Evolutionary conservation across 2,888 invertebrate genomes (phyloP), one percentile per base, ranked within the genome.

Genomic region (Alcis repandata): DNA sequence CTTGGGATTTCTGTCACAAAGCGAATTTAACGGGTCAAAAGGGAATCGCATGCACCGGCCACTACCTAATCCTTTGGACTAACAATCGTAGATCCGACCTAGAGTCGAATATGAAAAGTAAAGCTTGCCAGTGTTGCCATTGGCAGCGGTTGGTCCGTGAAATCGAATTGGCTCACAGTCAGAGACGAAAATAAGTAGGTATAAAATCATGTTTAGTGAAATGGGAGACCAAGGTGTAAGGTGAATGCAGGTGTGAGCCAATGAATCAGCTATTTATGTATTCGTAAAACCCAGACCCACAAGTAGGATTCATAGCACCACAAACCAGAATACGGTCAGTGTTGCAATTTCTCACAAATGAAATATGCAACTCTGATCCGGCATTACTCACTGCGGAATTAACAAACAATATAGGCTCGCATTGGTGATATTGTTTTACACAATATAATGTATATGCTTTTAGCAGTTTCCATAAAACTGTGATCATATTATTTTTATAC

Each of bases 81-180:
- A 70, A 62, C 67, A 67, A 67, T 69, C 61, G 63, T 64, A 67
- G 68, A 63, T 59, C 67, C 64, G 45, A 59, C 62, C 71, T 68
- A 65, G 59, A 74, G 65, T 69, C 68, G 72, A 77, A 78, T 79
- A 79, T 80, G 77, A 81, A 79, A 84, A 79, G 74, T 76, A 75
- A 81, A 70, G 67, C 72, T 74, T 73, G 77, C 69, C 73, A 76
- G 73, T 77, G 82, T 83, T 83, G 81, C 84, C 84, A 86, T 85
- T 87, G 88, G 82, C 87, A 87, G 76, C 84, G 82, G 79, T 76
- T 79, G 86, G 82, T 79, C 85, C 89, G 85, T 90, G 88, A 89
- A 90, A 92, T 91, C 87, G 89, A 90, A 88, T 92, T 91, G 92
- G 92, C 90, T 86, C 84, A 82, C 86, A 86, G 86, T 89, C 91